Base-by-base conservation (phyloP, 2,797 vertebrate genomes). In the Atherinosoma microstoma region DNA sequence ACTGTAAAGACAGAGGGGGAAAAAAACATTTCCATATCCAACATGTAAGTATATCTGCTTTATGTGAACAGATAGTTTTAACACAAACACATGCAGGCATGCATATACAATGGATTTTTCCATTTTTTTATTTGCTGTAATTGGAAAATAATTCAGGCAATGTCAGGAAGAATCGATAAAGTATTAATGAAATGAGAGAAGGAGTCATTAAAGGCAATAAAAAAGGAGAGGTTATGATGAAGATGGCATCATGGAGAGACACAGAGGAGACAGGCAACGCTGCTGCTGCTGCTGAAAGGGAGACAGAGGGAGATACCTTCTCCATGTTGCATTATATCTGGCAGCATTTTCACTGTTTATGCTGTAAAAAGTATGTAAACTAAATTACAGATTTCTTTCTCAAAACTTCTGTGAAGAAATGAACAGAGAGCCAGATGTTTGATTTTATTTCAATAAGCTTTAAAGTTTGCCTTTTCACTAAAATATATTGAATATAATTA, bases 191-290 rank as follows among this genome's bases (percentile, higher is more conserved):
- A 95, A 93, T 93, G 88, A 92, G 90, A 92, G 91, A 91, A 90
- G 82, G 91, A 94, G 94, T 94, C 94, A 94, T 95, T 95, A 95
- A 94, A 94, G 89, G 93, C 93, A 94, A 95, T 95, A 95, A 94
- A 94, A 91, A 90, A 92, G 87, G 85, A 86, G 84, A 84, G 86
- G 83, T 92, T 92, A 93, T 95, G 93, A 95, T 93, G 92, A 93
- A 93, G 92, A 94, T 93, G 91, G 91, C 92, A 93, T 94, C 91
- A 89, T 89, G 72, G 89, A 89, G 80, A 92, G 90, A 94, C 89
- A 87, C 82, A 78, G 86, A 90, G 85, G 87, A 93, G 88, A 90
- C 87, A 89, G 85, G 66, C 80, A 24, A 77, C 62, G 15, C 15
- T 42, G 40, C 40, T n/a, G 80, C 59, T 74, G 63, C 69, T 38